Evolutionary conservation across 2,113 vertebrate species (phyloP), one percentile per base, ranked within the genome.

Genomic region (Ibidorhyncha struthersii): DNA sequence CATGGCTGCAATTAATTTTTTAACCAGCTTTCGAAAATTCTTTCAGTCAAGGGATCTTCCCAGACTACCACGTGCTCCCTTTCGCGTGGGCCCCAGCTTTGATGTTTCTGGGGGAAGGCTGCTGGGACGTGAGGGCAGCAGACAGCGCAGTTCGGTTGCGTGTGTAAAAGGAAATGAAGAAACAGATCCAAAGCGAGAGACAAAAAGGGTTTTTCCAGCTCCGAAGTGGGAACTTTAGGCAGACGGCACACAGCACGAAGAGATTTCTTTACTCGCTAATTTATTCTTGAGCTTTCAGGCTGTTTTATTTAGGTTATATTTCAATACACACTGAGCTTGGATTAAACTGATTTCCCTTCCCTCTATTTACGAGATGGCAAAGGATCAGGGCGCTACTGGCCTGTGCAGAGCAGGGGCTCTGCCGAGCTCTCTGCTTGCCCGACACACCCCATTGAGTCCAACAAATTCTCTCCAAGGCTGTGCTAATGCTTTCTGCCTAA

Each of bases 61-160:
- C 1, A 1, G 6, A 41, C 19, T 52, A 6, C 58, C 49, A 36
- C 2, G 5, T 15, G 52, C 34, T 72, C 21, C 65, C 16, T 72
- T 73, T 43, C n/a, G 6, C 2, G 1, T 7, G 27, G 61, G 50
- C 21, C 25, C 36, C 47, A 23, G 62, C 62, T 69, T 71, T 53
- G 62, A n/a, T 56, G 43, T 32, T 43, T 7, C 1, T 6, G 55
- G 56, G 27, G 41, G 58, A 50, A 61, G 27, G 50, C 62, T 30
- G 67, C 67, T 25, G 78, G 67, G 69, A 49, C 2, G 4, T 3
- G 56, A 76, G 79, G 82, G 41, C 77, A 86, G 66, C 53, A 63
- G 50, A 14, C 67, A 43, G 50, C 1, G 0, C 15, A 8, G 38
- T 45, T 63, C 6, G 0, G 36, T 11, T 49, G 43, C 1, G 2